Evolutionary conservation across 1,140 invertebrate genomes (phyloP), one percentile per base, ranked within the genome.

Genomic region (Lordiphosa collinella): DNA sequence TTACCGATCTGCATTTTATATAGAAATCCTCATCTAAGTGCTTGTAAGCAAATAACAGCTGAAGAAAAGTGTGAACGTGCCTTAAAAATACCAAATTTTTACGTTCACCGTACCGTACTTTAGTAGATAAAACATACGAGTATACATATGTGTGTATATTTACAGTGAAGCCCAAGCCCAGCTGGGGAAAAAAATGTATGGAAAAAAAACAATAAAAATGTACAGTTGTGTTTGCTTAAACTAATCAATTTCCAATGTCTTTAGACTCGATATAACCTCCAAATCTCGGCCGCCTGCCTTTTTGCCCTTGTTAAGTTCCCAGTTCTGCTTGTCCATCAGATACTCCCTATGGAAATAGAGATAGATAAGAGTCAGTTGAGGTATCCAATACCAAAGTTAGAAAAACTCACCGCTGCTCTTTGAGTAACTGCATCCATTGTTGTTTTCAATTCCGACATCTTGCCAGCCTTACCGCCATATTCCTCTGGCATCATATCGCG

Each of bases 391-490:
- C 3, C 18, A 18, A 4, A 4, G 18, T 22, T 4, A n/a, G 4
- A 0, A 22, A 22, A 22, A 22, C 18, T 22, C 6, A 88, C 64
- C 89, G 66, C 3, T 89, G 74, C 36, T 88, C 75, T 34, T 80
- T 55, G 11, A 91, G 61, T 55, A 88, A 57, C 55, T 88, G 58
- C 18, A 91, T 87, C 92, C 92, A 93, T 46, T 91, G 80, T 7
- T 89, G n/a, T 62, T 78, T 93, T 93, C 16, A 93, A 89, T 14
- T 91, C 89, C 2, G 90, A 89, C 22, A 92, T 88, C 10, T 90
- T 82, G 14, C 92, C 92, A 0, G 90, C 90, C 43, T 90, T 89
- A 0, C 93, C 93, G 14, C 93, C 93, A 53, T 93, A 93, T 67
- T 94, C 93, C 6, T 90, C 87, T 0, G 93, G 93, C 37, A 94